Evolutionary conservation across 2,113 vertebrate species (phyloP), one percentile per base, ranked within the genome.

Genomic region (Sinocyclocheilus anshuiensis): DNA sequence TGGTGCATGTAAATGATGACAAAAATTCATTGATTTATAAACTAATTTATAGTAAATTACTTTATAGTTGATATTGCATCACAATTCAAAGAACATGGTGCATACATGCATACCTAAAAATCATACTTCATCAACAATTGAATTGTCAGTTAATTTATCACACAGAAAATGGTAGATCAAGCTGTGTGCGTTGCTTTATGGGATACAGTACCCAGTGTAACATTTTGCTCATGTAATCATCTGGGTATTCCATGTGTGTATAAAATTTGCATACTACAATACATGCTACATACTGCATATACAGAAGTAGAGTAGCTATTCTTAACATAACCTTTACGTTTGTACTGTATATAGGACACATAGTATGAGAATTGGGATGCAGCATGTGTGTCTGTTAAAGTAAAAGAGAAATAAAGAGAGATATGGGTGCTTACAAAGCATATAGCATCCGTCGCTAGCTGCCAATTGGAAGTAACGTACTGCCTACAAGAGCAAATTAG

Each of bases 401-500:
- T 36, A 48, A 76, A 42, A 50, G 55, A 77, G 24, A 80, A 69
- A 86, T 63, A 80, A 67, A 42, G 6, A 79, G 45, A 22, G 26
- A 50, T 39, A 15, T 16, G 16, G 36, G 65, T 86, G 82, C 77
- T 84, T 78, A 45, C 84, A 79, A 77, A 88, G 78, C 82, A 81
- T 36, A 75, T 77, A 67, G 22, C n/a, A 53, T 75, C 84, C 71
- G 22, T 7, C 10, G 1, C 26, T 24, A 26, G 45, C 81, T 84
- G 86, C 63, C 63, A 59, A 81, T 77, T 86, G 84, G 39, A 84
- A 69, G 69, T n/a, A 74, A 50, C 63, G 74, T 65, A 67, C 63
- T 87, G 86, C 36, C 36, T 81, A 59, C 85, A 76, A 50, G 29
- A 86, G 76, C 84, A 91, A 89, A 91, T 88, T 86, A 83, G 87